These are phyloP conservation scores for Eupithecia inturbata DNA, from an alignment of 2,888 invertebrate species.

Conservation along the genomic window DNA sequence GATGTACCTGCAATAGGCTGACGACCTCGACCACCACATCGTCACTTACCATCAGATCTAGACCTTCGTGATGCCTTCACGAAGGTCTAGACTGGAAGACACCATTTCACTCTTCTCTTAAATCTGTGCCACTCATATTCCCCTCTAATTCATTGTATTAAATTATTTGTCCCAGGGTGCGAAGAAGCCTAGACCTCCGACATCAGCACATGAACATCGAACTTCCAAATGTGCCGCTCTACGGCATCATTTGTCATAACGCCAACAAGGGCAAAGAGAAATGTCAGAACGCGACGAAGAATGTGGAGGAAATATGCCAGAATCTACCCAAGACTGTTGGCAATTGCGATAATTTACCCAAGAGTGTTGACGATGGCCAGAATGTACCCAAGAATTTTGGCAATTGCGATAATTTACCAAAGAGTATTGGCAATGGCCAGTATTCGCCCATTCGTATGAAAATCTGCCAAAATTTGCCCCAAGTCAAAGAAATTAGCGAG, in stretches of 20 bases:
- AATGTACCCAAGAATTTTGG: background rate
- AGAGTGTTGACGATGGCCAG: background rate
- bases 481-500: background rate
- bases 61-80: no score
- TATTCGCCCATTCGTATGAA: background rate
- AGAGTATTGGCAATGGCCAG: background rate
- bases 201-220: background rate
- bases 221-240: constrained; percentile 55
- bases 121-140: no score
- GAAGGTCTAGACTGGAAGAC: no score
- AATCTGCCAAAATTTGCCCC: background rate
- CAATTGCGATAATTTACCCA: background rate
- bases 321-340: constrained; percentile 2
- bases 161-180: constrained; percentile 19
- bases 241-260: constrained; percentile 64
- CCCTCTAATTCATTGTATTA: no score
- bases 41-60: no score
- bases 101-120: no score
- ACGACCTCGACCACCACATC: no score
- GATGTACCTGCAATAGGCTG: no score
- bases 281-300: background rate
- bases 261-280: constrained; percentile 26
- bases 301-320: constrained; percentile 15
- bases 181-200: constrained; percentile 19
- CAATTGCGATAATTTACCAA: background rate